Conservation (phyloP, 2,888 invertebrate species). For the Rambutsinella grinnellia region DNA sequence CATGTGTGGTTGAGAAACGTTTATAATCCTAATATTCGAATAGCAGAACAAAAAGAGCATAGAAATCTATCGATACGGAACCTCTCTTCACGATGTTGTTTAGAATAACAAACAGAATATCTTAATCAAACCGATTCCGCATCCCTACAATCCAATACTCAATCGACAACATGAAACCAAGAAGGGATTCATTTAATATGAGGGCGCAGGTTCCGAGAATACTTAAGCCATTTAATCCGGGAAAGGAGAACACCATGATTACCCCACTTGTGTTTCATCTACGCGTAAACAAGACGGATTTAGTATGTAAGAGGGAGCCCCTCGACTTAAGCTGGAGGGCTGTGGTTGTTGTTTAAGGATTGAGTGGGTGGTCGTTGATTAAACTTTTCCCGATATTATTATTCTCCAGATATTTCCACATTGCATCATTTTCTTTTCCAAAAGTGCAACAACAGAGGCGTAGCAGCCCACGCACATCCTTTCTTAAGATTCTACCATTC, state of each 20-base stretch:
- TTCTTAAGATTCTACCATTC: too few relatives aligned
- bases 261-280: conserved; percentile 36
- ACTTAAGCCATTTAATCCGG: conserved; percentile 39
- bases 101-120: too few relatives aligned
- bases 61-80: too few relatives aligned
- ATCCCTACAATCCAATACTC: too few relatives aligned
- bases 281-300: conserved; percentile 38
- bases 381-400: conserved; percentile 22
- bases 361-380: conserved; percentile 41
- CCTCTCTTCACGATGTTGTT: too few relatives aligned
- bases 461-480: conserved; percentile 22
- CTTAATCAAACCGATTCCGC: too few relatives aligned
- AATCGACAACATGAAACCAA: too few relatives aligned
- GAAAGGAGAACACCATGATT: conserved; percentile 12
- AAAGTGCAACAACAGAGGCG: background rate
- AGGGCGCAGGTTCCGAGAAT: too few relatives aligned
- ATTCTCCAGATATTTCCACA: background rate
- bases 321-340: background rate
- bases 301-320: background rate
- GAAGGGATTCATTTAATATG: too few relatives aligned
- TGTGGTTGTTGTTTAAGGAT: background rate
- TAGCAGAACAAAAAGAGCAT: too few relatives aligned
- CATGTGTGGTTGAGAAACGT: too few relatives aligned
- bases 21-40: too few relatives aligned
- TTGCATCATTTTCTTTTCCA: conserved; percentile 1